Evolutionary conservation across 2,888 invertebrate genomes (phyloP).

Genomic region (Dolichopus griseipennis): DNA sequence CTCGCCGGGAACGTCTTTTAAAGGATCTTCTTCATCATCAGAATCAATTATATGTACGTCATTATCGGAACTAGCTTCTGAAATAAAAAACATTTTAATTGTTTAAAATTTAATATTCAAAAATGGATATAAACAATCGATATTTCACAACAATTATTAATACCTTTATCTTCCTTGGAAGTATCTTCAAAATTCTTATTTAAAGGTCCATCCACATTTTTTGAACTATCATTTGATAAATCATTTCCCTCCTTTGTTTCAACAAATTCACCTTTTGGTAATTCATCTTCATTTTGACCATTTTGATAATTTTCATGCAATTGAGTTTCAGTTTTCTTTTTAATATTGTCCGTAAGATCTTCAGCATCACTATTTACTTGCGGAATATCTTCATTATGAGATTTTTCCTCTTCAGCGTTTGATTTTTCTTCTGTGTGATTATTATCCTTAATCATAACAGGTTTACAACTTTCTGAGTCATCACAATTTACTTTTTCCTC

Average conservation of each 20-base stretch:
- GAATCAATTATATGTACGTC: slow-evolving; percentile 23
- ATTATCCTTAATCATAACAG: slow-evolving; percentile 21
- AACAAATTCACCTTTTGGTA: slow-evolving; percentile 15
- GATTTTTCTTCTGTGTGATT: slow-evolving; percentile 20
- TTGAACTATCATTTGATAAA: slow-evolving; percentile 4
- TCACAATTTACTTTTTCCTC: slow-evolving; percentile 23
- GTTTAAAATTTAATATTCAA: background rate
- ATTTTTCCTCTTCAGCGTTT: slow-evolving; percentile 28
- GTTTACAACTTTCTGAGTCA: slow-evolving; percentile 17
- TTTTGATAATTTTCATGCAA: slow-evolving; percentile 18
- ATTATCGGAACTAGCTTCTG: slow-evolving; percentile 12
- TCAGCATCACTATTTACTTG: slow-evolving; percentile 30
- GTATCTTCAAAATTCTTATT: background rate
- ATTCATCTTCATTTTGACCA: slow-evolving; percentile 20
- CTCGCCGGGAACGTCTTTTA: background rate
- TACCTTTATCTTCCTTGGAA: background rate
- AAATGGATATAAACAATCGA: background rate
- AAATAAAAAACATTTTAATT: background rate
- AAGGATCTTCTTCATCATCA: slow-evolving; percentile 21
- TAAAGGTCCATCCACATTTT: slow-evolving; percentile 16
- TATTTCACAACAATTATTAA: background rate
- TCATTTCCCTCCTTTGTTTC: slow-evolving; percentile 12
- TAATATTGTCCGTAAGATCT: slow-evolving; percentile 16
- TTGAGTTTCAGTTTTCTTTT: slow-evolving; percentile 17
- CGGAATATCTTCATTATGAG: slow-evolving; percentile 27